Conservation (phyloP, 2,888 invertebrate genomes). For the Eupithecia vulgata region DNA sequence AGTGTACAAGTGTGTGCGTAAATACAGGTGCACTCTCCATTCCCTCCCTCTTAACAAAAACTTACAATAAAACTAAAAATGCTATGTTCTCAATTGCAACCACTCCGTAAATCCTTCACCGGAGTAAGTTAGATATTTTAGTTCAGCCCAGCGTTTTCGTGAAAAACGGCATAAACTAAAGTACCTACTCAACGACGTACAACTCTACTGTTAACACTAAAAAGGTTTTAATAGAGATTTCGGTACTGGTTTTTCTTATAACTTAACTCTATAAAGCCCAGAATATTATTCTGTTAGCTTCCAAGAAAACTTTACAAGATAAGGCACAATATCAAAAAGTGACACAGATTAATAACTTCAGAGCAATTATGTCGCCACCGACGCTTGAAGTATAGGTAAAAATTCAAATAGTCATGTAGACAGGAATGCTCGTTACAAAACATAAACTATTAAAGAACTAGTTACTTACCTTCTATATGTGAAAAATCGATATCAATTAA, state of each 20-base stretch:
- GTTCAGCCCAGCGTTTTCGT: background rate
- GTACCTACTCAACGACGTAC: too few species aligned
- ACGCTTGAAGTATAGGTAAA: background rate
- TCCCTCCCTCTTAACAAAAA: too few species aligned
- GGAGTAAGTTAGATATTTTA: background rate
- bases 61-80: too few species aligned
- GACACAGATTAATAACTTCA: background rate
- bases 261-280: background rate
- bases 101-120: background rate
- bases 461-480: constrained; percentile 60
- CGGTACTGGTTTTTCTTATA: background rate
- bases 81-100: background rate
- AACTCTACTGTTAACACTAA: background rate
- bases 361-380: background rate
- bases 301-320: background rate
- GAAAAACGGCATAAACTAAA: background rate
- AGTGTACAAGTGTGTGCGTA: too few species aligned
- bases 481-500: constrained; percentile 63
- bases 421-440: background rate
- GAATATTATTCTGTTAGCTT: background rate
- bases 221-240: background rate
- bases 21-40: too few species aligned
- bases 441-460: constrained; percentile 14
- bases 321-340: background rate
- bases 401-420: background rate